A percentile compares a stretch with the other conserved stretches of the same genome.
Conservation (phyloP, 30 jellyfish, hydroid and myxozoan species). For the Mastigias papua region DNA sequence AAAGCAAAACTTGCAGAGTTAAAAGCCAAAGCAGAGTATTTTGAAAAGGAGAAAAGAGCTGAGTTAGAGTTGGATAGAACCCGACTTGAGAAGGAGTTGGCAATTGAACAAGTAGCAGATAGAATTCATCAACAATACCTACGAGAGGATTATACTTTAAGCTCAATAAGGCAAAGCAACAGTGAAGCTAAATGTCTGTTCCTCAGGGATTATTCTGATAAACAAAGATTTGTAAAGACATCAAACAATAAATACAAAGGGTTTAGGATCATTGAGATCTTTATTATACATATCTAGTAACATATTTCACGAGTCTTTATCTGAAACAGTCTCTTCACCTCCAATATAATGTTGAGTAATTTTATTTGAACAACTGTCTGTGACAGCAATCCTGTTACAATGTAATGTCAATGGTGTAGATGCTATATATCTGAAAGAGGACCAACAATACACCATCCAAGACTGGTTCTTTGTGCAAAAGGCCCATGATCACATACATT, state of each 20-base stretch:
- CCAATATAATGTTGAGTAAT: conserved; percentile 37
- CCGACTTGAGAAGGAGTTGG: conserved; percentile 54
- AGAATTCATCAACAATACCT: conserved; percentile 32
- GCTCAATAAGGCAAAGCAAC: not conserved
- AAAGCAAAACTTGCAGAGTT: conserved; percentile 55
- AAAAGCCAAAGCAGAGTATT: conserved; percentile 47
- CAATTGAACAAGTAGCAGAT: conserved; percentile 57
- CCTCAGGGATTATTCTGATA: too few relatives aligned
- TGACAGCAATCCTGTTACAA: conserved; percentile 44
- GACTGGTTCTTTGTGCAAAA: conserved; percentile 36
- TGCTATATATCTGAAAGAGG: conserved; percentile 21
- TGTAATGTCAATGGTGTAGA: not conserved
- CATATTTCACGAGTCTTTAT: not conserved
- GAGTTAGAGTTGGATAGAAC: conserved; percentile 56
- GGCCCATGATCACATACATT: conserved; percentile 6
- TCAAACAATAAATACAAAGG: too few relatives aligned
- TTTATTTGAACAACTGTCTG: conserved; percentile 14
- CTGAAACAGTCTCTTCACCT: conserved; percentile 30
- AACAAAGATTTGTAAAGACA: too few relatives aligned
- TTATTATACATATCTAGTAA: conserved; percentile 19
- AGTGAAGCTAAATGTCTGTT: not conserved
- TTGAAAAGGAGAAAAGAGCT: conserved; percentile 57
- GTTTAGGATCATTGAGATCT: conserved; percentile 35
- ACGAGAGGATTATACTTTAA: conserved; percentile 23
- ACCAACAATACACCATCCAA: conserved; percentile 56